A percentile compares a stretch with the other conserved stretches of the same genome.
These are phyloP conservation scores for Metellina segmentata DNA, from an alignment of 2,888 invertebrate species.

Conservation along the genomic window DNA sequence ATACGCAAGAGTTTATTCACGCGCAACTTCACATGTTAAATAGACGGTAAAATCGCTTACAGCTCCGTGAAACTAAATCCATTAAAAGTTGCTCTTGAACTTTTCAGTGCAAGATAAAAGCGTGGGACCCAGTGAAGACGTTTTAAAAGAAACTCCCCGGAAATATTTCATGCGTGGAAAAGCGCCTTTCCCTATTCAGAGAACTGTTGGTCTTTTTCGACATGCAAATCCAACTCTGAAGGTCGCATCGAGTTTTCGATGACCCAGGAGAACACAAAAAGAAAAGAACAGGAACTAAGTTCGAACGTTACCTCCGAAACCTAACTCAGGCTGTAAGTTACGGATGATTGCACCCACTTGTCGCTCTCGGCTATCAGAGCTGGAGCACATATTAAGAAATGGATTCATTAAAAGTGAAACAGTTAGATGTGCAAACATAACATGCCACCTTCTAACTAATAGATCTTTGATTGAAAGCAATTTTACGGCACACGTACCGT, in stretches of 20 bases:
- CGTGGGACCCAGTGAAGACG: too few relatives aligned
- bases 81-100: too few relatives aligned
- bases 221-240: background rate
- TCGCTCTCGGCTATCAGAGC: background rate
- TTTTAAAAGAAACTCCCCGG: too few relatives aligned
- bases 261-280: slow-evolving; percentile 21
- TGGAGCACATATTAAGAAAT: background rate
- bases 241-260: background rate
- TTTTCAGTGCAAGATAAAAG: too few relatives aligned
- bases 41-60: too few relatives aligned
- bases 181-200: too few relatives aligned
- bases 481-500: background rate
- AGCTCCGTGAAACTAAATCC: background rate
- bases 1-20: too few relatives aligned
- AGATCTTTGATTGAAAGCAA: background rate
- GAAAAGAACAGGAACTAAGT: slow-evolving; percentile 24
- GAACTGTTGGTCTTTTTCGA: background rate
- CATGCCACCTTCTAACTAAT: background rate
- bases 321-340: background rate
- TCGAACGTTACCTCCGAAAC: slow-evolving; percentile 19
- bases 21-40: too few relatives aligned
- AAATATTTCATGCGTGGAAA: too few relatives aligned
- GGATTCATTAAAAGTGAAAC: background rate
- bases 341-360: slow-evolving; percentile 8
- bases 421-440: background rate